Percentiles rank a stretch among this genome's conserved stretches.
Evolutionary conservation across 2,113 vertebrate species (phyloP).

Genomic region (Dicerorhinus sumatrensis): DNA sequence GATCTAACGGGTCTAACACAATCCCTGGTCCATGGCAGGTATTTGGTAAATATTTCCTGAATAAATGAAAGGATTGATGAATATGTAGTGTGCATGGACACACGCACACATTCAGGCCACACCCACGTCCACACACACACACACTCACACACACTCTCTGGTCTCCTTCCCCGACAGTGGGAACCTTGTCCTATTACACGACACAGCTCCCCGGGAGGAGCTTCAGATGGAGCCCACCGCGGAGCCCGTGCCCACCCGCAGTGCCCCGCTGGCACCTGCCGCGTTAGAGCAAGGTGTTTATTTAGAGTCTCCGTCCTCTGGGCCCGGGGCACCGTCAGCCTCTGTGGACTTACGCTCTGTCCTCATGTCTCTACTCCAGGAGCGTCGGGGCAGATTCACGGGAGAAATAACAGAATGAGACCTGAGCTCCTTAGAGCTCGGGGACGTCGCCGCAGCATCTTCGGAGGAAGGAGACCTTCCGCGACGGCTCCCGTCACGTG

Average conservation of each 20-base stretch:
- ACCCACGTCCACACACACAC: neutral
- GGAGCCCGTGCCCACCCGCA: neutral
- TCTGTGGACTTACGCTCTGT: neutral
- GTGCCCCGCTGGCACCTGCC: neutral
- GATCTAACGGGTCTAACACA: neutral
- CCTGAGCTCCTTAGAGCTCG: neutral
- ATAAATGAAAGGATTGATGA: neutral
- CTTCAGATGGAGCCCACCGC: neutral
- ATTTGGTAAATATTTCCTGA: neutral
- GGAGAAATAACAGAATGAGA: neutral
- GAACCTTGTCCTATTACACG: neutral
- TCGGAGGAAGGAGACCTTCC: neutral
- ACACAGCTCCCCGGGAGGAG: neutral
- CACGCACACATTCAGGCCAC: neutral
- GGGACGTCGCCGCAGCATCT: neutral
- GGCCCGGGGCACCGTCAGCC: rapidly evolving
- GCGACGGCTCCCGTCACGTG: rapidly evolving
- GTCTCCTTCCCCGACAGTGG: neutral
- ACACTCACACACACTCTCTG: neutral
- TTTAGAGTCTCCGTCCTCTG: neutral
- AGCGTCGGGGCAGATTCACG: neutral
- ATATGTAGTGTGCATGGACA: neutral
- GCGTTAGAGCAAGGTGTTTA: neutral
- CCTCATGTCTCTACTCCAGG: neutral
- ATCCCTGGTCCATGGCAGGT: neutral